A percentile compares a stretch with the other conserved stretches of the same genome.
These are phyloP conservation scores for Sebastes trivittatus DNA, from an alignment of 2,797 vertebrate genomes.

Conservation along the genomic window DNA sequence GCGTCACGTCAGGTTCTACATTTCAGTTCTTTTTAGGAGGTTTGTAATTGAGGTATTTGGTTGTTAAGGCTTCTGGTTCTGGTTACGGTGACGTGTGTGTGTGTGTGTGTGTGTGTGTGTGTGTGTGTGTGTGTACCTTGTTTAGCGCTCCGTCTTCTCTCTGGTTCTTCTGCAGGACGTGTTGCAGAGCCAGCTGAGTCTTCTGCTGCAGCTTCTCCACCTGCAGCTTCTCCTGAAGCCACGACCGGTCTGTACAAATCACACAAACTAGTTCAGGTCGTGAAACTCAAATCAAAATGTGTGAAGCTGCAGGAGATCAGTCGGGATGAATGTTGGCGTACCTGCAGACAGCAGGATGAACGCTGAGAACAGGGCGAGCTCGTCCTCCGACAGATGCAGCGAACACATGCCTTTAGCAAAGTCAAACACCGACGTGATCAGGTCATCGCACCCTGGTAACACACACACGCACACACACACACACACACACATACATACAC, in stretches of 20 bases:
- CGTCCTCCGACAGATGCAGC: constrained; percentile 91
- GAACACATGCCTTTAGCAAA: constrained; percentile 91
- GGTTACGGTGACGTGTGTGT: neutral
- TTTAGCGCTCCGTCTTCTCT: constrained; percentile 90
- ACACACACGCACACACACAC: neutral
- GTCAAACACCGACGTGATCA: constrained; percentile 93
- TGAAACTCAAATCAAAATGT: too few relatives aligned
- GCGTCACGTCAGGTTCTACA: neutral
- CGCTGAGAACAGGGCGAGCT: constrained; percentile 92
- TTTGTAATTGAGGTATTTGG: neutral
- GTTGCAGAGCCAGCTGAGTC: constrained; percentile 91
- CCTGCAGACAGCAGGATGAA: constrained; percentile 92
- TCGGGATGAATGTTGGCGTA: neutral
- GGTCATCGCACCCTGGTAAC: constrained; percentile 89
- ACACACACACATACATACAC: neutral
- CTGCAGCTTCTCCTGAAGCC: constrained; percentile 93
- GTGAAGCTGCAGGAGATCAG: too few relatives aligned
- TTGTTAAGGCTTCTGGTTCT: neutral
- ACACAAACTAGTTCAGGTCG: constrained; percentile 1
- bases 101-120: neutral
- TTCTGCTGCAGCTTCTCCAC: constrained; percentile 94
- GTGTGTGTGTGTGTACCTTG: constrained; percentile 80
- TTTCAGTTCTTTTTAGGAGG: neutral
- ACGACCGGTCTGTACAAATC: constrained; percentile 87
- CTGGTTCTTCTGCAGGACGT: constrained; percentile 91